Percentiles rank a stretch among this genome's conserved stretches.
Evolutionary conservation across 2,113 vertebrate species (phyloP).

Genomic region (Orcinus orca): DNA sequence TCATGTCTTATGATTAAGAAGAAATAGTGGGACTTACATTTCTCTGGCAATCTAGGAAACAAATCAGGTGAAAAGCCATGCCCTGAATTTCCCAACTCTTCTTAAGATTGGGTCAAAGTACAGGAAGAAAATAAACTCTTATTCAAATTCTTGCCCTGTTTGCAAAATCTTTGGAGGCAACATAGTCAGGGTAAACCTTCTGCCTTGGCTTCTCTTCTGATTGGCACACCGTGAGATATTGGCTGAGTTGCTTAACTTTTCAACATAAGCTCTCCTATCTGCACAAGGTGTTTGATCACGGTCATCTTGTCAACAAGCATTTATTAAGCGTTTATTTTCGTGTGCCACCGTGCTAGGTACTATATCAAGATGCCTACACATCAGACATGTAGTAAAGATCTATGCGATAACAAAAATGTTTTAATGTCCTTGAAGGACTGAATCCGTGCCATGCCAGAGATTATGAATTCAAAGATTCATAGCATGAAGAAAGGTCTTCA

Average conservation of each 20-base stretch:
- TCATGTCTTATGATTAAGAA: conserved; percentile 15
- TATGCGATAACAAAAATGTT: conserved; percentile 28
- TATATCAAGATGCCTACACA: neutral
- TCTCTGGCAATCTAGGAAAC: conserved; percentile 28
- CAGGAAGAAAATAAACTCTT: conserved; percentile 25
- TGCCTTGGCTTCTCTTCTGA: neutral
- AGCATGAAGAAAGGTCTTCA: neutral
- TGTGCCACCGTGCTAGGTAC: neutral
- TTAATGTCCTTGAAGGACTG: conserved; percentile 11
- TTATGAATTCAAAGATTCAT: conserved; percentile 1
- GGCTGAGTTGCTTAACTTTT: conserved; percentile 47
- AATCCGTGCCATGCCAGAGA: neutral
- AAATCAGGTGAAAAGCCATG: neutral
- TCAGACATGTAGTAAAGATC: neutral
- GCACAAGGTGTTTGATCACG: neutral
- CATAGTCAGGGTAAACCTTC: neutral
- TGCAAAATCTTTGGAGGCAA: conserved; percentile 38
- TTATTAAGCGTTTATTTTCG: conserved; percentile 48
- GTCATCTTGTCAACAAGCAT: conserved; percentile 2
- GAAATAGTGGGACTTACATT: neutral
- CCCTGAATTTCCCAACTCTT: conserved; percentile 31
- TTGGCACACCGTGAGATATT: neutral
- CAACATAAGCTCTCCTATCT: conserved; percentile 24
- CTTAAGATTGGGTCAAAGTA: conserved; percentile 51
- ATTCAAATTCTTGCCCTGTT: conserved; percentile 40